Conservation (phyloP, 2,113 vertebrate genomes). For the Polyodon spathula region DNA sequence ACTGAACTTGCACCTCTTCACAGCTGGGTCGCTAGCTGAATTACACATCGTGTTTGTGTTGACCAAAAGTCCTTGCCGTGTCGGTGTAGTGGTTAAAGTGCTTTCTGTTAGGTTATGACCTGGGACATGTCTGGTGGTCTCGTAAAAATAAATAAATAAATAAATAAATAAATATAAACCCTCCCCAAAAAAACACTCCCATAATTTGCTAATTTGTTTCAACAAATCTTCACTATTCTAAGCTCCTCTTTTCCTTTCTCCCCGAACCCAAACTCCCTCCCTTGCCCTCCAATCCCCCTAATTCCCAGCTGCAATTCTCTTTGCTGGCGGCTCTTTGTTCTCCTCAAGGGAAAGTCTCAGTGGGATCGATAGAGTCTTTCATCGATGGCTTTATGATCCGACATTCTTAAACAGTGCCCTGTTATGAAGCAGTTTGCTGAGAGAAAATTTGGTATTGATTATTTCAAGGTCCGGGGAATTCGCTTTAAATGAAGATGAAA, state of each 20-base stretch:
- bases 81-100: too few relatives aligned
- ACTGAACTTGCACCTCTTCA: background rate
- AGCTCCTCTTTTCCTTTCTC: too few relatives aligned
- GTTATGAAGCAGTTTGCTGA: conserved; percentile 18
- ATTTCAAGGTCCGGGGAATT: conserved; percentile 22
- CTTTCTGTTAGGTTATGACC: background rate
- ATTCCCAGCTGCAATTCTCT: too few relatives aligned
- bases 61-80: background rate
- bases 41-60: background rate
- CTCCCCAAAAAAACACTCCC: too few relatives aligned
- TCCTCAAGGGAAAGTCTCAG: conserved; percentile 1
- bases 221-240: too few relatives aligned
- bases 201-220: too few relatives aligned
- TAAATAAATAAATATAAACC: too few relatives aligned
- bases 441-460: conserved; percentile 32
- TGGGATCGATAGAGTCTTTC: conserved; percentile 14
- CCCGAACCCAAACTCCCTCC: too few relatives aligned
- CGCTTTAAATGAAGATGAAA: conserved; percentile 37
- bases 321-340: background rate
- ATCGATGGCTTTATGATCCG: conserved; percentile 22
- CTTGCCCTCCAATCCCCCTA: too few relatives aligned
- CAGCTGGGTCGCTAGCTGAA: background rate
- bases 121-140: too few relatives aligned
- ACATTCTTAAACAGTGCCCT: conserved; percentile 24
- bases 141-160: too few relatives aligned